These are phyloP conservation scores for Gymnosoma rotundatum DNA, from an alignment of 2,888 invertebrate species.

Conservation along the genomic window DNA sequence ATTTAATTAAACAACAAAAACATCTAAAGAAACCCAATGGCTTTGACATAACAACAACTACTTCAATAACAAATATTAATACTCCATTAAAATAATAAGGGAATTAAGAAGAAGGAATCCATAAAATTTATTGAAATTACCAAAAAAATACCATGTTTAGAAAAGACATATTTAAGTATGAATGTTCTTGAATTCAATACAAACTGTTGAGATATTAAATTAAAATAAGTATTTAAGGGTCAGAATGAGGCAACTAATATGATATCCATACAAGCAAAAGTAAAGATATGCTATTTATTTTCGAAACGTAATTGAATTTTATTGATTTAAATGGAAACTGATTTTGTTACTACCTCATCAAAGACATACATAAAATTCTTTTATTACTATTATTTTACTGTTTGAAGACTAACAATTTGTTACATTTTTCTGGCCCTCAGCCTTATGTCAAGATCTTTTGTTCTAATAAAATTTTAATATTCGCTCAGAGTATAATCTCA, in stretches of 20 bases:
- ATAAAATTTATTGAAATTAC: conserved; percentile 31
- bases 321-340: conserved; percentile 65
- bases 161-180: neutral
- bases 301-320: conserved; percentile 51
- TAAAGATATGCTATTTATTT: conserved; percentile 3
- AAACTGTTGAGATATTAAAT: neutral
- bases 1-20: conserved; percentile 19
- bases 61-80: conserved; percentile 3
- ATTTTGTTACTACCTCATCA: conserved; percentile 23
- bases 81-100: neutral
- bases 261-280: no score
- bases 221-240: neutral
- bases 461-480: conserved; percentile 47
- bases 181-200: neutral
- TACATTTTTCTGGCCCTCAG: neutral
- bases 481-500: conserved; percentile 3
- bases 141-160: neutral
- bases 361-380: conserved; percentile 1
- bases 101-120: neutral
- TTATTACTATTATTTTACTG: neutral
- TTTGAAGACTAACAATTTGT: neutral
- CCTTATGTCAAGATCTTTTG: neutral
- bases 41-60: conserved; percentile 17
- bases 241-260: no score
- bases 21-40: neutral